Conservation (phyloP, 2,113 vertebrate species). For the Rattus norvegicus region DNA sequence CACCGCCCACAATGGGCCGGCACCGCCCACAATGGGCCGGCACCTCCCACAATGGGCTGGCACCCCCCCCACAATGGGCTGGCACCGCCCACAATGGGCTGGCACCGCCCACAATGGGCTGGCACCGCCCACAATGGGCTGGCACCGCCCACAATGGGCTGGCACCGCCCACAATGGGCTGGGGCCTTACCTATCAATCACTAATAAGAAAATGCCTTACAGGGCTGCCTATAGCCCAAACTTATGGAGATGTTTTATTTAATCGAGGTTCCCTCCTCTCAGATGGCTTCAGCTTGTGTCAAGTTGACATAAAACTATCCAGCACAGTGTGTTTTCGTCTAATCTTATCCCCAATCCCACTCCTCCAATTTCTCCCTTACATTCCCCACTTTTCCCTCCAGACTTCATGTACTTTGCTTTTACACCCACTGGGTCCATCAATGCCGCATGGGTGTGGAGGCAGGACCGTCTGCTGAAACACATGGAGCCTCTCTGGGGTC, state of each 20-base stretch:
- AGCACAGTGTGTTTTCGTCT: background rate
- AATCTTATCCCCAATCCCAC: background rate
- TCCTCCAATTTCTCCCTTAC: background rate
- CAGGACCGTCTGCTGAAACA: background rate
- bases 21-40: too few species aligned
- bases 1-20: too few species aligned
- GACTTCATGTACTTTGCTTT: background rate
- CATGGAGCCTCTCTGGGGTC: background rate
- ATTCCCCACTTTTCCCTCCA: too few species aligned
- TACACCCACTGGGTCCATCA: background rate
- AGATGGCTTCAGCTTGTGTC: background rate
- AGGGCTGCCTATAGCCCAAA: background rate
- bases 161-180: too few species aligned
- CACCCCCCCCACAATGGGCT: too few species aligned
- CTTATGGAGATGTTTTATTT: background rate
- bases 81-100: too few species aligned
- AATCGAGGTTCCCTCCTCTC: background rate
- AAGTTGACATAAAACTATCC: background rate
- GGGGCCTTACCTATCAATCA: background rate
- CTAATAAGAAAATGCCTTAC: background rate
- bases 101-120: too few species aligned
- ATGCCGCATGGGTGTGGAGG: background rate
- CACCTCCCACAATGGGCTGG: too few species aligned
- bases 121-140: background rate
- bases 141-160: background rate